Conservation (phyloP, 2,888 invertebrate species). For the Rhingia rostrata region DNA sequence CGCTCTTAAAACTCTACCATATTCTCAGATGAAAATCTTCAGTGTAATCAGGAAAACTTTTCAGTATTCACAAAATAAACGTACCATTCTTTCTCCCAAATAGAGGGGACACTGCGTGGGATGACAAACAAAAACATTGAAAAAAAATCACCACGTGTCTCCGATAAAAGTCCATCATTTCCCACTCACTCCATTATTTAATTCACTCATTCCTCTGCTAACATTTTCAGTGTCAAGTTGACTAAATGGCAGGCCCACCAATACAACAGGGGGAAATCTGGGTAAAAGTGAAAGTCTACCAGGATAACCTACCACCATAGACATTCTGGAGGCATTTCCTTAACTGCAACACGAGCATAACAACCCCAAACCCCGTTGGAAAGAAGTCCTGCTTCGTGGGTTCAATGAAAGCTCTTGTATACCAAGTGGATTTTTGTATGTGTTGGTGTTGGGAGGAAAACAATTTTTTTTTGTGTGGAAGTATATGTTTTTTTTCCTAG, state of each 20-base stretch:
- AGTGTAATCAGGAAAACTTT: conserved; percentile 28
- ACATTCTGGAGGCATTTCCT: conserved; percentile 62
- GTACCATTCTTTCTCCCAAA: neutral
- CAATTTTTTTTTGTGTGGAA: neutral
- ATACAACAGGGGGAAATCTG: conserved; percentile 3
- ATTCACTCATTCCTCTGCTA: neutral
- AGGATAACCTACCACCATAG: conserved; percentile 44
- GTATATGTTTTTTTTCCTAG: neutral
- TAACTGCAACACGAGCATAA: conserved; percentile 17
- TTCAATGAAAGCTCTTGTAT: no score
- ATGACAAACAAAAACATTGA: neutral
- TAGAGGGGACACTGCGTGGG: conserved; percentile 8
- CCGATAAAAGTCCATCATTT: conserved; percentile 33
- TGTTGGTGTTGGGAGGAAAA: conserved; percentile 5
- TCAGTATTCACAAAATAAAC: conserved; percentile 8
- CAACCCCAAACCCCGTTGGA: neutral
- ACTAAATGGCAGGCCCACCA: conserved; percentile 15
- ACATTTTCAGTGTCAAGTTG: conserved; percentile 15
- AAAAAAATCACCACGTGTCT: conserved; percentile 50
- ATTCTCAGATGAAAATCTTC: conserved; percentile 19
- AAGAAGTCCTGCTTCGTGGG: conserved; percentile 35
- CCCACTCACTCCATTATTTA: neutral
- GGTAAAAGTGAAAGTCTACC: conserved; percentile 36
- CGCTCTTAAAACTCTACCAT: conserved; percentile 12
- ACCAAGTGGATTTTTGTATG: neutral